Evolutionary conservation across 2,888 invertebrate species (phyloP), one percentile per base, ranked within the genome.

Genomic region (Agriopis leucophaearia): DNA sequence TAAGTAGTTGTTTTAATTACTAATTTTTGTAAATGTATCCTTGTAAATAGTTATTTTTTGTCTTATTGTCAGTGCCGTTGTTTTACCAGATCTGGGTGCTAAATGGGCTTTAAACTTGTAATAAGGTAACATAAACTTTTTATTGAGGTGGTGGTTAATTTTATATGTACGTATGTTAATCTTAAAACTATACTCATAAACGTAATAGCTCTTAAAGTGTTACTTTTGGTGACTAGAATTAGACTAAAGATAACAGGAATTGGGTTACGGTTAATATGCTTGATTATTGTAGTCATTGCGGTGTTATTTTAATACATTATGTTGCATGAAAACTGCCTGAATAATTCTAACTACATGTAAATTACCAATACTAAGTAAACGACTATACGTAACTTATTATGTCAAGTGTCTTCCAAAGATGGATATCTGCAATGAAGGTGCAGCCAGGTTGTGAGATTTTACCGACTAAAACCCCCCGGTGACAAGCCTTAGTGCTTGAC

Each of bases 41-140:
- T 51, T 59, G 59, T 59, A 50, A 50, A 50, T 59, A 59, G 12
- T 50, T 57, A 52, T 58, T n/a, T 56, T 10, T 0, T 27, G 64
- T 69, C n/a, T 66, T 67, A 51, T 66, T 64, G 40, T 56, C 48
- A 50, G 50, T 61, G 72, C 70, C n/a, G n/a, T 72, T n/a, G 40
- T 40, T n/a, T n/a, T 50, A 27, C 38, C n/a, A 50, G 38, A 45
- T 38, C 7, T 38, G 38, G 59, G 50, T 18, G 50, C 50, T 59
- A 50, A 12, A 48, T 44, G 44, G 59, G 59, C 12, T 58, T 40
- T 48, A 59, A 56, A 18, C 18, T 47, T 40, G 47, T n/a, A 9
- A n/a, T 3, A 16, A 50, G 59, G 59, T 59, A 58, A 45, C 15
- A 50, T 59, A 15, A 40, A 40, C 16, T 59, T 8, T 36, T 45